These are phyloP conservation scores for Hypotaenidia okinawae DNA, from an alignment of 2,797 vertebrate genomes.

Conservation along the genomic window DNA sequence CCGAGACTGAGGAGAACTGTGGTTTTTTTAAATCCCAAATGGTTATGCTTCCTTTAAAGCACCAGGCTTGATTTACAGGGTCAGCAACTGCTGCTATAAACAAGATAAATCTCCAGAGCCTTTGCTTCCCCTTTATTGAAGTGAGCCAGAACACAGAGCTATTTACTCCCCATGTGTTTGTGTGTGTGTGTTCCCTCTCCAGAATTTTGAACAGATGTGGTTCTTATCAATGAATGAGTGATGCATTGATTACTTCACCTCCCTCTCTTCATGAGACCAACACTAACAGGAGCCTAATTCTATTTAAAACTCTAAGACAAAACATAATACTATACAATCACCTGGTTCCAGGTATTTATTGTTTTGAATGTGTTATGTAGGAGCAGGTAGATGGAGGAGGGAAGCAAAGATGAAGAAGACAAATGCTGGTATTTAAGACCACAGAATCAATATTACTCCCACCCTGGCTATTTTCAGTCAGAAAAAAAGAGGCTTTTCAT, in stretches of 20 bases:
- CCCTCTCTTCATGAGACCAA: neutral
- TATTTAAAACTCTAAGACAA: neutral
- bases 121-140: slow-evolving; percentile 9
- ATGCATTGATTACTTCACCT: neutral
- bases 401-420: neutral
- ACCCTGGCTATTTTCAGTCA: neutral
- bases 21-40: slow-evolving; percentile 4
- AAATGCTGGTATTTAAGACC: slow-evolving; percentile 17
- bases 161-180: neutral
- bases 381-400: neutral
- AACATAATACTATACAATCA: neutral
- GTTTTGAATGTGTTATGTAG: neutral
- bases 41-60: slow-evolving; percentile 30
- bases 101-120: slow-evolving; percentile 52
- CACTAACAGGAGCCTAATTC: neutral
- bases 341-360: neutral
- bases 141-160: slow-evolving; percentile 24
- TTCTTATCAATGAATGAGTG: neutral
- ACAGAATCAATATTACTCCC: slow-evolving; percentile 24
- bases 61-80: slow-evolving; percentile 42
- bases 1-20: neutral
- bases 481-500: neutral
- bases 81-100: slow-evolving; percentile 53
- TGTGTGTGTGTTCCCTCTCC: neutral
- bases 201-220: neutral